Base-by-base conservation (phyloP, 1,140 invertebrate species). In the Gryllus bimaculatus region DNA sequence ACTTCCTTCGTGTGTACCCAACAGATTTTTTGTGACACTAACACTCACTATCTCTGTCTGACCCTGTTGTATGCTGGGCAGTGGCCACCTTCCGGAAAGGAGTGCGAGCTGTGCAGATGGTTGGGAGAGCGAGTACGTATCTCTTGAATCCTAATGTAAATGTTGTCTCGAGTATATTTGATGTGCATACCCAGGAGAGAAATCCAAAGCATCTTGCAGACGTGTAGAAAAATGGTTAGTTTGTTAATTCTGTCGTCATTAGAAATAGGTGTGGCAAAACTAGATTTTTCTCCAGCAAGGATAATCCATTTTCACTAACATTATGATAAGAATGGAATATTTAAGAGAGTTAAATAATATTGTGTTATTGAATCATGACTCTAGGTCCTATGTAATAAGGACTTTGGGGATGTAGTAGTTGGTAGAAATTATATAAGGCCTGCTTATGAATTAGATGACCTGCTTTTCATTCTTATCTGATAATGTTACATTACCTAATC, bases 61-160 rank as follows among this genome's bases (percentile, higher is more conserved):
- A 48, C 79, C 48, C 15, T 47, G 48, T 74, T 47, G 48, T 74
- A 74, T 73, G 78, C 80, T 77, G 78, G 85, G 86, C 92, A 98
- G 97, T 99, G 94, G 95, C 96, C 85, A 96, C 97, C 89, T 99
- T 99, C 94, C 96, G 97, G 92, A 99, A 99, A 92, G 97, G 97
- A 90, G 97, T 98, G 87, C 94, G 97, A 87, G 96, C 97, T 89
- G 95, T 98, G 89, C 96, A 97, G 91, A 94, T 97, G 91, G 94
- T 97, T 89, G 95, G 96, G 89, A 91, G 95, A 92, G 94, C 96
- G 95, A 97, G 95, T 97, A 96, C 91, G 95, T 96, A 81, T 78
- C 10, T 1, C 73, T 26, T 77, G 26, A 47, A 47, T 77, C 54
- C 54, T 66, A 66, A 66, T 39, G 54, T 66, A 66, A 66, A 66